phyloP scores from a whole-genome alignment of 2,888 invertebrate genomes.

The Icerya purchasi region DNA sequence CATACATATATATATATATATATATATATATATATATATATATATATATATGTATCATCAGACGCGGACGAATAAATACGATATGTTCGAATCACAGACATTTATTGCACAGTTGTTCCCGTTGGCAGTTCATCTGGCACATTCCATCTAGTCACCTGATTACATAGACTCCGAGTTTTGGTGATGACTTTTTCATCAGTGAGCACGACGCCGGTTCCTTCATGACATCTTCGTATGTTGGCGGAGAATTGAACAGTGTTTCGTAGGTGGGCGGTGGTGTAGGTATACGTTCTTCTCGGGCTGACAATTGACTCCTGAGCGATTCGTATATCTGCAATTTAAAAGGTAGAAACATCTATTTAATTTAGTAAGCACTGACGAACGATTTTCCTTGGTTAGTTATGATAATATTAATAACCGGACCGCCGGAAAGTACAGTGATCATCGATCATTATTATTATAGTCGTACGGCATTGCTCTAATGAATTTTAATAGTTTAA shows the following conservation, averaged over 20 bases:
- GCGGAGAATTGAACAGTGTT: constrained; percentile 15
- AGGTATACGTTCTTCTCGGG: constrained; percentile 2
- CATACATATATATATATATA: neutral
- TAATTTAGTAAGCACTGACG: no score
- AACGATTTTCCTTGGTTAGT: no score
- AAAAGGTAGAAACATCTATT: no score
- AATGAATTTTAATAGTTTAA: no score
- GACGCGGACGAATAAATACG: neutral
- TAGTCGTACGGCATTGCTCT: no score
- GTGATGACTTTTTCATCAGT: no score
- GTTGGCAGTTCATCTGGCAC: no score
- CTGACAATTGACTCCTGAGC: constrained; percentile 5
- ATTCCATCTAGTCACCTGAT: no score
- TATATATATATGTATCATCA: neutral
- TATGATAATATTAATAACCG: no score
- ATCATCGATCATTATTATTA: no score
- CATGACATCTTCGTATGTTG: constrained; percentile 15
- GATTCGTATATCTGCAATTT: constrained; percentile 8
- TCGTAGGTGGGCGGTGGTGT: constrained; percentile 15
- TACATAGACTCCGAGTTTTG: no score
- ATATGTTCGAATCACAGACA: neutral
- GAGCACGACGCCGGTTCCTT: constrained; percentile 2
- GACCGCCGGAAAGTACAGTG: no score
- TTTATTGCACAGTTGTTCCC: neutral
- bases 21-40: neutral